Percentiles rank a stretch among this genome's conserved stretches.
Conservation (phyloP, 2,797 vertebrate species). For the Myotis planiceps region DNA sequence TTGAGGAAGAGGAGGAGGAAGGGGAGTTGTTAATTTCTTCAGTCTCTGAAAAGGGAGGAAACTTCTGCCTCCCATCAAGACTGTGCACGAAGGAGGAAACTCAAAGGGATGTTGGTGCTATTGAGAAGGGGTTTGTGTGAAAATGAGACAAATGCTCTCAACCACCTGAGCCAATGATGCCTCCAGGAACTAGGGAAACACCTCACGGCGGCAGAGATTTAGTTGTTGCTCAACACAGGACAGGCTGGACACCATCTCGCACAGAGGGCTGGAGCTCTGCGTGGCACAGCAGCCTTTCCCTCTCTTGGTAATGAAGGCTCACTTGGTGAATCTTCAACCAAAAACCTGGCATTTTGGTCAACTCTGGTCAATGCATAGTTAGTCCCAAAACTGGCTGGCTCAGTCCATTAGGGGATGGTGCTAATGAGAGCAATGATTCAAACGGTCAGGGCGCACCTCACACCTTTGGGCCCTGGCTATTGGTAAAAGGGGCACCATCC, state of each 20-base stretch:
- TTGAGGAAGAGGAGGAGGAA: background rate
- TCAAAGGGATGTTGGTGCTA: background rate
- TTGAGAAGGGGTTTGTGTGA: background rate
- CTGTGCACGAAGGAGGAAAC: background rate
- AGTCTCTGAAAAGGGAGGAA: background rate
- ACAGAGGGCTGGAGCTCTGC: background rate
- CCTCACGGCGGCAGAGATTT: background rate
- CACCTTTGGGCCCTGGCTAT: background rate
- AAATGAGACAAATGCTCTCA: background rate
- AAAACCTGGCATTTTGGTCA: background rate
- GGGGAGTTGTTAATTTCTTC: background rate
- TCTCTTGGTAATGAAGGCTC: background rate
- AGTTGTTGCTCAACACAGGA: background rate
- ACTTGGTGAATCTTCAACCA: background rate
- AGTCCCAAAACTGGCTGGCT: background rate
- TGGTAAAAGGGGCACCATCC: background rate
- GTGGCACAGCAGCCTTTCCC: background rate
- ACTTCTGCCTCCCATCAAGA: background rate
- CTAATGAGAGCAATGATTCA: background rate
- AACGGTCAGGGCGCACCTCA: background rate
- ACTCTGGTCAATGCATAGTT: background rate
- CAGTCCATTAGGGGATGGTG: background rate
- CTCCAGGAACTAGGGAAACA: background rate
- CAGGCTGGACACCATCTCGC: background rate
- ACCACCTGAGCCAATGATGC: rapidly evolving